Evolutionary conservation across 2,113 vertebrate genomes (phyloP).

Genomic region (Raphicerus campestris): DNA sequence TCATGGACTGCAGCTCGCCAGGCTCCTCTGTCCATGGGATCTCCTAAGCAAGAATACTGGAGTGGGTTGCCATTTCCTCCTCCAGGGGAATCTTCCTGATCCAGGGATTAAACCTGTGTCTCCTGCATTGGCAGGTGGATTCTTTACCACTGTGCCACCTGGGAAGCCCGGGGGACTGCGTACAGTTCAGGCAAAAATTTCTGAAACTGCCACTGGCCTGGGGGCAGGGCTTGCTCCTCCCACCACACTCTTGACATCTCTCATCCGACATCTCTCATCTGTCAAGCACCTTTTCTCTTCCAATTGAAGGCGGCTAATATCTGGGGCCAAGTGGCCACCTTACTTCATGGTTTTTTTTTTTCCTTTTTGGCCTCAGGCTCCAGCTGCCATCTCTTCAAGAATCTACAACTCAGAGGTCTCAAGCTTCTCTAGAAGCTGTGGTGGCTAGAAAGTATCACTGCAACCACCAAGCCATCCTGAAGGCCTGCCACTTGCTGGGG

Average conservation of each 20-base stretch:
- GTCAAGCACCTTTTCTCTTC: not conserved
- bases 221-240: not conserved
- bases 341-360: too few relatives aligned
- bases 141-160: not conserved
- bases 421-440: not conserved
- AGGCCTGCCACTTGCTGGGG: rapidly evolving
- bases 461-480: not conserved
- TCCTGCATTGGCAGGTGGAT: not conserved
- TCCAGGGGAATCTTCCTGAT: not conserved
- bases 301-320: not conserved
- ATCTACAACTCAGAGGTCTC: not conserved
- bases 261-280: too few relatives aligned
- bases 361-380: not conserved
- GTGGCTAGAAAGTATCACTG: not conserved
- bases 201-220: rapidly evolving
- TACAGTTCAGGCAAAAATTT: not conserved
- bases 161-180: rapidly evolving
- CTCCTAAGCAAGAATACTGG: not conserved
- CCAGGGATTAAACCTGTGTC: not conserved
- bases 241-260: rapidly evolving
- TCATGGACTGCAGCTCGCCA: not conserved
- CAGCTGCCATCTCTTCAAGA: not conserved
- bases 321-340: not conserved
- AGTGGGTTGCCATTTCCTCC: not conserved
- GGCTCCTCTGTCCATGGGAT: not conserved